Percentiles rank a stretch among this genome's conserved stretches.
These are phyloP conservation scores for Apocheima hispidaria DNA, from an alignment of 2,888 invertebrate genomes.

Conservation along the genomic window DNA sequence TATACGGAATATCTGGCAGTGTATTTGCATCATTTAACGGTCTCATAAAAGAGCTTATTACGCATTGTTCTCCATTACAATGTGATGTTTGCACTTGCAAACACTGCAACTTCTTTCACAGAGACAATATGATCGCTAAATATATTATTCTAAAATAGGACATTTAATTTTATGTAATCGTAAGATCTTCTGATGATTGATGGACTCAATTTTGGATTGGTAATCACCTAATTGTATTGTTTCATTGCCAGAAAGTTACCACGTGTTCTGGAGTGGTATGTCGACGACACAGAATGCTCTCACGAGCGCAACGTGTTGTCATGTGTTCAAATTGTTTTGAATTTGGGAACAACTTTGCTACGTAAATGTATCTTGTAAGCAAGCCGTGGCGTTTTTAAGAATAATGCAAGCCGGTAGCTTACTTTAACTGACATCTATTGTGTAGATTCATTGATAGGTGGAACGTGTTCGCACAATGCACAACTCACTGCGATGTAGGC, in stretches of 20 bases:
- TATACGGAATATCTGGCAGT: constrained; percentile 25
- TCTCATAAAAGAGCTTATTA: constrained; percentile 21
- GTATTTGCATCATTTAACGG: constrained; percentile 25
- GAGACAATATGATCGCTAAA: not conserved
- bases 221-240: constrained; percentile 30
- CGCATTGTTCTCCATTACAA: constrained; percentile 14
- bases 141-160: constrained; percentile 6
- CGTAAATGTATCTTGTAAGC: not conserved
- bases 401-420: constrained; percentile 5
- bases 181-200: not conserved
- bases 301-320: constrained; percentile 15
- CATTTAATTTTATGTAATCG: no score
- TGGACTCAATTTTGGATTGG: constrained; percentile 9
- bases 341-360: constrained; percentile 14
- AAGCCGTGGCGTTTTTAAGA: not conserved
- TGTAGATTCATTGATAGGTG: not conserved
- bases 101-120: not conserved
- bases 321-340: constrained; percentile 24
- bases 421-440: constrained; percentile 8
- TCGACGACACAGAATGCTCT: constrained; percentile 24
- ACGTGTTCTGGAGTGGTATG: constrained; percentile 25
- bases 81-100: not conserved
- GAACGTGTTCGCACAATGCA: constrained; percentile 33
- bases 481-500: constrained; percentile 12
- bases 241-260: constrained; percentile 15